phyloP scores from a whole-genome alignment of 2,113 vertebrate species.

The Poeciliopsis turrubarensis region DNA sequence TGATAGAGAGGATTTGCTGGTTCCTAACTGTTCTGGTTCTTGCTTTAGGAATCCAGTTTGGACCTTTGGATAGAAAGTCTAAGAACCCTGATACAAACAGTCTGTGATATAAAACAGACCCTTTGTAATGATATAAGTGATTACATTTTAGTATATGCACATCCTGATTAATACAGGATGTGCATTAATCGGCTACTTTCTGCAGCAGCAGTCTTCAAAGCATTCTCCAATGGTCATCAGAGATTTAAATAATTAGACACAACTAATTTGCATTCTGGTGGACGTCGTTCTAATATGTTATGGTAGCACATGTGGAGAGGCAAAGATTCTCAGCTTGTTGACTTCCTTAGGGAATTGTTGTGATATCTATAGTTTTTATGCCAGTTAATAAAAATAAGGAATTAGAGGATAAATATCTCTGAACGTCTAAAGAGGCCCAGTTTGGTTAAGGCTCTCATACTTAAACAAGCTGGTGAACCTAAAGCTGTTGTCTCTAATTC shows the following conservation, averaged over 20 bases:
- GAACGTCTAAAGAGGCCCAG: neutral
- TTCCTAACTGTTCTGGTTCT: too few relatives aligned
- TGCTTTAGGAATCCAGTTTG: too few relatives aligned
- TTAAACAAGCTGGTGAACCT: neutral
- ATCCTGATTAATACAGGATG: slow-evolving; percentile 42
- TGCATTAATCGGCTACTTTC: slow-evolving; percentile 44
- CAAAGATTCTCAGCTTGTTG: slow-evolving; percentile 15
- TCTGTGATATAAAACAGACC: slow-evolving; percentile 2
- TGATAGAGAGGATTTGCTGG: too few relatives aligned
- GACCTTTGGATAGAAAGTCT: too few relatives aligned
- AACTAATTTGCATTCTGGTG: slow-evolving; percentile 32
- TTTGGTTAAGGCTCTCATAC: neutral
- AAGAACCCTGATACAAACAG: too few relatives aligned
- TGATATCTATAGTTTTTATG: neutral
- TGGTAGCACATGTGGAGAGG: slow-evolving; percentile 19
- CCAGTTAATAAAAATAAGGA: neutral
- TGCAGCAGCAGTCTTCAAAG: slow-evolving; percentile 64
- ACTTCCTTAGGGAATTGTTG: slow-evolving; percentile 15
- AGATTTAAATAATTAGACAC: slow-evolving; percentile 29
- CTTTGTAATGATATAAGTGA: too few relatives aligned
- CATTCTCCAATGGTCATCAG: slow-evolving; percentile 29
- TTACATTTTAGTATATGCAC: slow-evolving; percentile 23
- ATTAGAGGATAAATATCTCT: neutral
- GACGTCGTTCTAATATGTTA: slow-evolving; percentile 23
- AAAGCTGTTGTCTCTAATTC: neutral